Base-by-base conservation (phyloP, 2,113 vertebrate species). In the Melanotaenia duboulayi region DNA sequence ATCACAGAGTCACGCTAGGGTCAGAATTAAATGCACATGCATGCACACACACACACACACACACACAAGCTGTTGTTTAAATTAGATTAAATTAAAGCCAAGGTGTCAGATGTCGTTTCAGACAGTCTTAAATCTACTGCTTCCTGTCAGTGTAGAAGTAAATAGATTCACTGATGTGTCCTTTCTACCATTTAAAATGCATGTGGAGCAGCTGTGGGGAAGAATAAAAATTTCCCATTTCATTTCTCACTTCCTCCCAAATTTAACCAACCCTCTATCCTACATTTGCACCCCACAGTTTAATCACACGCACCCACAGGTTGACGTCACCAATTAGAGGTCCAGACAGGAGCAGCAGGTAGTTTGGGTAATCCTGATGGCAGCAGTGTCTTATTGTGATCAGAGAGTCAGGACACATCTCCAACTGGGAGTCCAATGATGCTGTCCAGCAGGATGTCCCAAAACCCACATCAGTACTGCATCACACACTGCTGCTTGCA, bases 291-390 rank as follows among this genome's bases (percentile, higher is more conserved):
- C 6, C 22, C 22, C 3, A 4, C 0, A 39, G 55, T 67, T 61
- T 68, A 82, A 70, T 75, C 56, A 67, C 62, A 67, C 56, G 52
- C 66, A 58, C 40, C 52, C 56, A 65, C 11, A 0, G 51, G 57
- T 67, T 73, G 63, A 83, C 49, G 25, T 89, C 78, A 78, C 73
- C 20, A 54, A 76, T 87, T 54, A 72, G 10, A 75, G 23, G 58
- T 28, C 59, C 22, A 76, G 76, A 66, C 68, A 28, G 51, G 22
- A 20, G 48, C 57, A 60, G 50, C 14, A 19, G 74, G 75, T 6
- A 65, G 54, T 70, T 61, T 64, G 63, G 44, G 74, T 89, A 91
- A 89, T 91, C 85, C 75, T 61, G 28, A 39, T 71, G 58, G 32
- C 44, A 52, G 39, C 37, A 3, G 20, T 48, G 55, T 72, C 57